A percentile compares a stretch with the other conserved stretches of the same genome.
These are phyloP conservation scores for Melanostoma scalare DNA, from an alignment of 2,888 invertebrate genomes.

Conservation along the genomic window DNA sequence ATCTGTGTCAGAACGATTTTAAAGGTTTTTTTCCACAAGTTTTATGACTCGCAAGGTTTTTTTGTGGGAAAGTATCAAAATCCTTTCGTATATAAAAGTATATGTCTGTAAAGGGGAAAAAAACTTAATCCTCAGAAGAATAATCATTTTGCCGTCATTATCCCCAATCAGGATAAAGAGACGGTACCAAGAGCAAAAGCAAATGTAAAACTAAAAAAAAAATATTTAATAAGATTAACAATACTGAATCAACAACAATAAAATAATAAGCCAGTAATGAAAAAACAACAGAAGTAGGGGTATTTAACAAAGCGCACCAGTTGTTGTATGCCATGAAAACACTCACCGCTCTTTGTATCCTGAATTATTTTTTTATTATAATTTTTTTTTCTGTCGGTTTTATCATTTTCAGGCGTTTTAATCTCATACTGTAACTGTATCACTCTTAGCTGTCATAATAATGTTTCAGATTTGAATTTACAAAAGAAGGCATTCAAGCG, in stretches of 20 bases:
- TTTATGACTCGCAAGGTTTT: too few relatives aligned
- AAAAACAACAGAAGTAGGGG: constrained; percentile 28
- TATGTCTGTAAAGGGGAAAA: neutral
- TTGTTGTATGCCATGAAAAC: neutral
- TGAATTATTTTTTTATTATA: neutral
- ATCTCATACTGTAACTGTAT: constrained; percentile 30
- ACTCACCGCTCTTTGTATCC: constrained; percentile 2
- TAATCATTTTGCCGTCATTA: constrained; percentile 1
- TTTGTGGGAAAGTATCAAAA: too few relatives aligned
- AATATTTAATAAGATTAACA: constrained; percentile 46
- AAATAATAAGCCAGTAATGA: constrained; percentile 42
- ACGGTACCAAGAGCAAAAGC: neutral
- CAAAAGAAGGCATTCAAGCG: constrained; percentile 22
- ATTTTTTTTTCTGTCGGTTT: neutral
- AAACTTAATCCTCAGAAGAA: neutral
- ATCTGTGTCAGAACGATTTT: too few relatives aligned
- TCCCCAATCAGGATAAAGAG: constrained; percentile 1
- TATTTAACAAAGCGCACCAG: constrained; percentile 13
- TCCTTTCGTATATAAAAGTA: too few relatives aligned
- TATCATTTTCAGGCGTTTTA: constrained; percentile 16
- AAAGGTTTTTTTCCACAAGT: too few relatives aligned
- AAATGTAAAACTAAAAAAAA: constrained; percentile 10
- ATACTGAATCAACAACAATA: constrained; percentile 38
- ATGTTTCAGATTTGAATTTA: constrained; percentile 49
- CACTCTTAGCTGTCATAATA: constrained; percentile 36